Conservation (phyloP, 2,888 invertebrate species). For the Macaria liturata region DNA sequence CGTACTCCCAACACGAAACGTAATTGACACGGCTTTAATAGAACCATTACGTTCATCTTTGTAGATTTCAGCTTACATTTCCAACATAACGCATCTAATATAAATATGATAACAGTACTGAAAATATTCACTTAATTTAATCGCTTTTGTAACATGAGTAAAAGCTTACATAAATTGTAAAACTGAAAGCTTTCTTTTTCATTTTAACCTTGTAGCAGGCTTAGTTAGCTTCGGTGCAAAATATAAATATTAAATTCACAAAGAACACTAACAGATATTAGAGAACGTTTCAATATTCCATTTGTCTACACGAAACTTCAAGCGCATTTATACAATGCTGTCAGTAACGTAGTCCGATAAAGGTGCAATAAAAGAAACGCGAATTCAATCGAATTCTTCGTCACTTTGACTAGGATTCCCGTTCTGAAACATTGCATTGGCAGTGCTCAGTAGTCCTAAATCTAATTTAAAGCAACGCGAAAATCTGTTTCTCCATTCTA, state of each 20-base stretch:
- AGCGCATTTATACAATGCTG: constrained; percentile 32
- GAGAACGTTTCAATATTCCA: constrained; percentile 32
- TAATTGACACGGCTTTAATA: no score
- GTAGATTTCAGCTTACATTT: no score
- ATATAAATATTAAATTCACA: constrained; percentile 20
- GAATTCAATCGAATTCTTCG: constrained; percentile 66
- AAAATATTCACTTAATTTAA: no score
- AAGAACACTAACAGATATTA: constrained; percentile 20
- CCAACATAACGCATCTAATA: no score
- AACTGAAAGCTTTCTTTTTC: no score
- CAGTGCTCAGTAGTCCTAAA: constrained; percentile 65
- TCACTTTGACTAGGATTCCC: constrained; percentile 59
- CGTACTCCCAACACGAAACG: background rate
- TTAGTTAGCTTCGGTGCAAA: constrained; percentile 6
- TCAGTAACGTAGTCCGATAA: constrained; percentile 46
- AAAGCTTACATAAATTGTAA: no score
- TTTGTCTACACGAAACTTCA: constrained; percentile 31
- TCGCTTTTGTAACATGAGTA: no score
- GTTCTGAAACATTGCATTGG: constrained; percentile 58
- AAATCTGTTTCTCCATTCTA: constrained; percentile 42
- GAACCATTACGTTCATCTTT: no score
- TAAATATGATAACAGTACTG: no score
- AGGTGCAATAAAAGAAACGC: constrained; percentile 59
- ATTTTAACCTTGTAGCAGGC: background rate
- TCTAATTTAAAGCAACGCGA: constrained; percentile 61